These are phyloP conservation scores for Uria lomvia DNA, from an alignment of 2,113 vertebrate genomes.

Conservation along the genomic window DNA sequence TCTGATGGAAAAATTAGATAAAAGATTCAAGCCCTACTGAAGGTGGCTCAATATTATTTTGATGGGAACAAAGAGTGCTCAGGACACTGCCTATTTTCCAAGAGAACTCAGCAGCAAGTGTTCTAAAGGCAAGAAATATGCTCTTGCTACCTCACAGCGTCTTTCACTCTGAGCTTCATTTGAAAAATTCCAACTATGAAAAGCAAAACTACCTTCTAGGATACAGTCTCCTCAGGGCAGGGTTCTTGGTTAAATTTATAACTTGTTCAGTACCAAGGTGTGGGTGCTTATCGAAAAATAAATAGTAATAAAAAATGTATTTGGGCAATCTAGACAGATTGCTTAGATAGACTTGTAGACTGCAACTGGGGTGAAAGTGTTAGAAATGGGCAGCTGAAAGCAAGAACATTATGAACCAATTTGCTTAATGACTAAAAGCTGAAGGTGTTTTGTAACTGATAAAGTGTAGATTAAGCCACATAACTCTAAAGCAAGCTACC, in stretches of 20 bases:
- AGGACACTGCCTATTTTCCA: not conserved
- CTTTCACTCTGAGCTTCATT: not conserved
- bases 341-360: not conserved
- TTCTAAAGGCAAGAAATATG: conserved; percentile 2
- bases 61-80: not conserved
- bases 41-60: not conserved
- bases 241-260: conserved; percentile 3
- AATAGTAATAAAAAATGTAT: not conserved
- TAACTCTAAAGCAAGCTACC: not conserved
- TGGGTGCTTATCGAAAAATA: conserved; percentile 12
- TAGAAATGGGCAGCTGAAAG: not conserved
- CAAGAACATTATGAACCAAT: not conserved
- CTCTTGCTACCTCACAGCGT: not conserved
- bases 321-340: not conserved
- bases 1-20: not conserved
- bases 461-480: not conserved
- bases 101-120: not conserved
- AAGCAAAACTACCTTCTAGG: not conserved
- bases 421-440: not conserved
- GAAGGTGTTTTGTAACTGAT: not conserved
- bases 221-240: not conserved
- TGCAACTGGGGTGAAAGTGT: not conserved
- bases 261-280: not conserved
- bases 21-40: not conserved
- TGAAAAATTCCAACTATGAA: not conserved